Conservation (phyloP, 1,140 invertebrate species). For the Microplitis mediator region DNA sequence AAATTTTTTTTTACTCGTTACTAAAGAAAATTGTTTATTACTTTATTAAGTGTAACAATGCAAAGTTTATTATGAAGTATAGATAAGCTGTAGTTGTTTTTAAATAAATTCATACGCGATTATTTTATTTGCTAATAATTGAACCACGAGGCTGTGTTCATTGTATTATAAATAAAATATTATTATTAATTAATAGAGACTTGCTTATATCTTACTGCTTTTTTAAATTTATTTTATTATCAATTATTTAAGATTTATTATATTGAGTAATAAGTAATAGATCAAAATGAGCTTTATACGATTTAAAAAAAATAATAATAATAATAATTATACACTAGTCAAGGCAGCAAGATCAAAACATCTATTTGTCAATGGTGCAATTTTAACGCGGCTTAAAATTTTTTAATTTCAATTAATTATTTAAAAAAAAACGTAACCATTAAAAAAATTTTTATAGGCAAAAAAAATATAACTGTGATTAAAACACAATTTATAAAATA, state of each 20-base stretch:
- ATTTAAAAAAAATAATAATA: background rate
- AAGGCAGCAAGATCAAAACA: slow-evolving; percentile 44
- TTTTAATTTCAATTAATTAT: slow-evolving; percentile 37
- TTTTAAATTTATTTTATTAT: slow-evolving; percentile 3
- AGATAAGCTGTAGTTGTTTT: background rate
- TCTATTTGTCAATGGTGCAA: slow-evolving; percentile 48
- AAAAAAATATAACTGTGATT: slow-evolving; percentile 44
- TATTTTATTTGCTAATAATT: background rate
- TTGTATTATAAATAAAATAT: background rate
- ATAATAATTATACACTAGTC: slow-evolving; percentile 41
- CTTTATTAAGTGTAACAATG: no score
- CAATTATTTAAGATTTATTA: background rate
- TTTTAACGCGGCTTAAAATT: slow-evolving; percentile 46
- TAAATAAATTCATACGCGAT: background rate
- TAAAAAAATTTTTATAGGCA: background rate
- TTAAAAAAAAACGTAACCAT: background rate
- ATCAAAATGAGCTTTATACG: slow-evolving; percentile 47
- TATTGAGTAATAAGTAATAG: slow-evolving; percentile 23
- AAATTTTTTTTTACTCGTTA: background rate
- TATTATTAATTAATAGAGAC: slow-evolving; percentile 1
- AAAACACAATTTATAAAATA: slow-evolving; percentile 40
- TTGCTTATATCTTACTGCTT: background rate
- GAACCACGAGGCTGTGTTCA: slow-evolving; percentile 14
- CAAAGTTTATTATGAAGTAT: no score
- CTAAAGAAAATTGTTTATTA: background rate